Evolutionary conservation across 2,888 invertebrate genomes (phyloP), one percentile per base, ranked within the genome.

Genomic region (Arenicola marina): DNA sequence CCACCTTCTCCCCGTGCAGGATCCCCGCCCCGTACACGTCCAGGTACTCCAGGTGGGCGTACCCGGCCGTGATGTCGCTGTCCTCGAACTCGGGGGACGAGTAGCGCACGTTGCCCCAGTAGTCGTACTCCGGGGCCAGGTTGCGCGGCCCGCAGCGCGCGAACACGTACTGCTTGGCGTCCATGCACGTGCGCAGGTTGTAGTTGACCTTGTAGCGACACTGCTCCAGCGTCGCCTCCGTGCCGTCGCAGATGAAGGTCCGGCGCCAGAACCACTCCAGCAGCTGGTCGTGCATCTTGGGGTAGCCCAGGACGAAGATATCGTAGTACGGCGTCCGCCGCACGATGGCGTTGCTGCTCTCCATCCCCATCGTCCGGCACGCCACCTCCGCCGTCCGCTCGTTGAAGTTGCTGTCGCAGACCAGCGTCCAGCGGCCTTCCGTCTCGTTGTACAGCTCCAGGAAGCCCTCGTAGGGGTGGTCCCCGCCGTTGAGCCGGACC

Each of bases 311-410:
- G 3, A 81, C 74, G 63, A 72, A 80, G 64, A 76, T 73, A 58
- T 83, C 83, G 69, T 79, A 83, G 34, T 78, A 72, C 33, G 77
- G 73, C 18, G 77, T 78, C 51, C 91, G 89, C 33, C 92, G 90
- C 69, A 96, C 92, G 79, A 91, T 93, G 0, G 93, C 90, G 80
- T 95, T 95, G 32, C 95, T 87, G 0, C 92, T 89, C 81, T 94
- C 92, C 76, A 90, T 91, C 7, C 95, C 95, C 51, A 99, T 84
- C 81, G 97, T 93, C 28, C 93, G 87, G 78, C 99, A 99, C 0
- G 96, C 94, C 0, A 98, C 97, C 86, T 95, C 92, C 2, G 95
- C 97, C 80, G 97, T 98, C 75, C 96, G 88, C 81, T 97, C 95
- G 0, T 96, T 96, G 81, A 99, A 99, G 63, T 95, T 88, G 31